Evolutionary conservation across 1,140 invertebrate species (phyloP).

Genomic region (Monomorium pharaonis): DNA sequence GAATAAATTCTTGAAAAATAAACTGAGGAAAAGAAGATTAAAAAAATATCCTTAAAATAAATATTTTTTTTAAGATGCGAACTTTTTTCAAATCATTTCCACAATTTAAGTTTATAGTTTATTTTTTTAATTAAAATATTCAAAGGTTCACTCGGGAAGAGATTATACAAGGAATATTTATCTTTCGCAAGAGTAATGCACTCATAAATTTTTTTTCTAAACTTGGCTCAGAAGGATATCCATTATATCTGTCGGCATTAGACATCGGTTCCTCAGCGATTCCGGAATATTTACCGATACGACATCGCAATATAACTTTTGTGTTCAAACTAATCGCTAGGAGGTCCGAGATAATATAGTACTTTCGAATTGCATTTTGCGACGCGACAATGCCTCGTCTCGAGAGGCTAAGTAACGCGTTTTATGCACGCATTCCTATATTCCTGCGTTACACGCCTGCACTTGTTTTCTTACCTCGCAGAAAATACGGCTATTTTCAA

Average conservation of each 20-base stretch:
- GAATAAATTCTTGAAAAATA: background rate
- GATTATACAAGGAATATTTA: background rate
- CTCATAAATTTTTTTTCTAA: background rate
- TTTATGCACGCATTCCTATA: constrained; percentile 45
- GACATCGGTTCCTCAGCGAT: background rate
- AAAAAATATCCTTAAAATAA: background rate
- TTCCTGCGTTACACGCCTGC: constrained; percentile 29
- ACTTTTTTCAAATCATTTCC: background rate
- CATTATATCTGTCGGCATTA: background rate
- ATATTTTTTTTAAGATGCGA: background rate
- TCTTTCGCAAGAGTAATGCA: background rate
- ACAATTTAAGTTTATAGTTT: background rate
- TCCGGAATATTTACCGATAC: background rate
- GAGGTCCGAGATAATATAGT: background rate
- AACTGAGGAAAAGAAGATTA: background rate
- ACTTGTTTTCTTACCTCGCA: constrained; percentile 46
- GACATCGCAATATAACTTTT: background rate
- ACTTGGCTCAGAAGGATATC: background rate
- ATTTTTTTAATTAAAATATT: background rate
- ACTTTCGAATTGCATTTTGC: background rate
- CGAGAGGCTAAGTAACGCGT: background rate
- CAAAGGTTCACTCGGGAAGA: background rate
- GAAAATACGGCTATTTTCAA: constrained; percentile 38
- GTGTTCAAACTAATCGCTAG: background rate
- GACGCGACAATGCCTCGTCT: background rate